Base-by-base conservation (phyloP, 2,113 vertebrate species). In the Glaucidium brasilianum region DNA sequence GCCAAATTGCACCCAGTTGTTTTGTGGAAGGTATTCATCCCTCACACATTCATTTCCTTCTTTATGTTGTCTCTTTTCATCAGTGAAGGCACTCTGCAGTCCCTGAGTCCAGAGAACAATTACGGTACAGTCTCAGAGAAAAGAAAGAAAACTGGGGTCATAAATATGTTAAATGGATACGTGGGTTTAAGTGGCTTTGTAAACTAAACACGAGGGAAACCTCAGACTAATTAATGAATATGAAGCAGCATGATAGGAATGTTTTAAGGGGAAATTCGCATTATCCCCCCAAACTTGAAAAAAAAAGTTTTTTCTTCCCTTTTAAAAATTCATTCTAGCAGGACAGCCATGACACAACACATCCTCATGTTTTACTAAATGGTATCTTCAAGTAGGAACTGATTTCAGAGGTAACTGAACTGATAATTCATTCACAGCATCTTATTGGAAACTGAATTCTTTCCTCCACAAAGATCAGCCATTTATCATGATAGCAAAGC, bases 91-190 rank as follows among this genome's bases (percentile, higher is more conserved):
- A 98, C 98, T 98, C 98, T 97, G 98, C 97, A 96, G 98, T 97
- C 98, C 97, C 97, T 97, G 95, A 98, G 97, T 97, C 98, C 97
- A 86, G 98, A 98, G 98, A 98, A 98, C 98, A 98, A 99, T 98
- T 98, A 97, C 97, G 92, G 98, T 99, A 98, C 99, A 99, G 98
- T 99, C 98, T 98, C 96, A 93, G 98, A 97, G 98, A 98, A 98
- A 98, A 98, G 98, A 99, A 98, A 98, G 98, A 98, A 98, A 98
- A 98, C 98, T 96, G 98, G 98, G 99, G 99, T 99, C 99, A 99
- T 99, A 99, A 99, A 99, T 99, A 99, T 99, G 99, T 99, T 99
- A 98, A 99, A 99, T 98, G 98, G 97, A 97, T 98, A 98, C 97
- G 98, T 98, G 97, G 98, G 98, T 98, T 98, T 98, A 98, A 98